Evolutionary conservation across 1,140 invertebrate genomes (phyloP).

Genomic region (Atta colombica): DNA sequence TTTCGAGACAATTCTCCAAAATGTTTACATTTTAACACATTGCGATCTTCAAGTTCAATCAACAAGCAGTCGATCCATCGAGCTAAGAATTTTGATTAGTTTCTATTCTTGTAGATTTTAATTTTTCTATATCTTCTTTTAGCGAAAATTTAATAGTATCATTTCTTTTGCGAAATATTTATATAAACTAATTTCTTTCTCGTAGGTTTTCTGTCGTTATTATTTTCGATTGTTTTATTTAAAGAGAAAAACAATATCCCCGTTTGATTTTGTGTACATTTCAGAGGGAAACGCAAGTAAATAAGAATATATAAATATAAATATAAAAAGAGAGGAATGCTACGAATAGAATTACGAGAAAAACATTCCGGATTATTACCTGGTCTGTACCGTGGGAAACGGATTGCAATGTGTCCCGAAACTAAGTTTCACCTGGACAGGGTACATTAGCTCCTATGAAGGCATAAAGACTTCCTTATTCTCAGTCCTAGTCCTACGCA

Average conservation of each 20-base stretch:
- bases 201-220: not conserved
- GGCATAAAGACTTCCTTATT: constrained; percentile 78
- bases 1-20: not conserved
- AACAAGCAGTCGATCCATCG: too few species aligned
- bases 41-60: not conserved
- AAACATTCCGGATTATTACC: constrained; percentile 73
- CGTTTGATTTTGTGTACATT: constrained; percentile 41
- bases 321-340: not conserved
- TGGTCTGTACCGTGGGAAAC: constrained; percentile 82
- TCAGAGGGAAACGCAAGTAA: not conserved
- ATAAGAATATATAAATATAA: not conserved
- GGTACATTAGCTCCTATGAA: constrained; percentile 70
- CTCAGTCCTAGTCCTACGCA: constrained; percentile 9
- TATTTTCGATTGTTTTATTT: not conserved
- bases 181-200: not conserved
- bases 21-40: constrained; percentile 14
- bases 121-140: not conserved
- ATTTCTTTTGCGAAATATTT: not conserved
- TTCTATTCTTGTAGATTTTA: not conserved
- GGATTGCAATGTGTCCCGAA: constrained; percentile 72
- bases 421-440: constrained; percentile 78
- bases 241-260: not conserved
- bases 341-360: constrained; percentile 37
- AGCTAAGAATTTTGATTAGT: not conserved
- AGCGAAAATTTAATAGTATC: constrained; percentile 5